Evolutionary conservation across 2,888 invertebrate species (phyloP).

Genomic region (Dendrolimus houi): DNA sequence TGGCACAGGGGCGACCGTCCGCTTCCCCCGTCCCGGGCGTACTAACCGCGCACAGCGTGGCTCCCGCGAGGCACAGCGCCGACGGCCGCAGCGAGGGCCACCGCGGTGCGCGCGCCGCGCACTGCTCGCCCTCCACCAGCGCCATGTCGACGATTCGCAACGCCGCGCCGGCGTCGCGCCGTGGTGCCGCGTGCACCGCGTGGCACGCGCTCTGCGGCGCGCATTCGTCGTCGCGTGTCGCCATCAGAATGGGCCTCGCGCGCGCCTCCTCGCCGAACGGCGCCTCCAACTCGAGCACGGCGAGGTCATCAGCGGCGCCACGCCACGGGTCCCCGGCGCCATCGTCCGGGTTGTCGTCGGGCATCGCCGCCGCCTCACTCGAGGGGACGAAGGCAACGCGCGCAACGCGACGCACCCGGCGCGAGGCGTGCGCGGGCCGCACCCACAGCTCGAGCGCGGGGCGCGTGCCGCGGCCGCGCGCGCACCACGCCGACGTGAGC

Average conservation of each 20-base stretch:
- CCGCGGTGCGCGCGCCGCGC: conserved; percentile 26
- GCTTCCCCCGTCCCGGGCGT: neutral
- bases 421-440: conserved; percentile 12
- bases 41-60: conserved; percentile 38
- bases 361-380: conserved; percentile 14
- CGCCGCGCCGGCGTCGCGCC: conserved; percentile 2
- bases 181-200: conserved; percentile 28
- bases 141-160: conserved; percentile 27
- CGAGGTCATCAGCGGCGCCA: conserved; percentile 28
- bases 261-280: conserved; percentile 35
- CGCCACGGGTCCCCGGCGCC: conserved; percentile 8
- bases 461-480: conserved; percentile 29
- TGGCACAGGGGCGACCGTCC: neutral
- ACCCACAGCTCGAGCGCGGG: conserved; percentile 21
- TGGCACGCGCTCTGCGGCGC: conserved; percentile 26
- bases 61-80: conserved; percentile 41
- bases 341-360: conserved; percentile 6
- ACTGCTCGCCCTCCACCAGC: conserved; percentile 17
- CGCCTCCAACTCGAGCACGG: conserved; percentile 44
- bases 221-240: conserved; percentile 29
- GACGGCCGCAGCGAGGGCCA: conserved; percentile 28
- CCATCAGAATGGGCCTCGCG: conserved; percentile 38
- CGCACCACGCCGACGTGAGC: conserved; percentile 38
- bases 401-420: conserved; percentile 15
- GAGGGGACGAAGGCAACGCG: conserved; percentile 17